Evolutionary conservation across 2,113 vertebrate genomes (phyloP).

Genomic region (Tychaedon coryphoeus): DNA sequence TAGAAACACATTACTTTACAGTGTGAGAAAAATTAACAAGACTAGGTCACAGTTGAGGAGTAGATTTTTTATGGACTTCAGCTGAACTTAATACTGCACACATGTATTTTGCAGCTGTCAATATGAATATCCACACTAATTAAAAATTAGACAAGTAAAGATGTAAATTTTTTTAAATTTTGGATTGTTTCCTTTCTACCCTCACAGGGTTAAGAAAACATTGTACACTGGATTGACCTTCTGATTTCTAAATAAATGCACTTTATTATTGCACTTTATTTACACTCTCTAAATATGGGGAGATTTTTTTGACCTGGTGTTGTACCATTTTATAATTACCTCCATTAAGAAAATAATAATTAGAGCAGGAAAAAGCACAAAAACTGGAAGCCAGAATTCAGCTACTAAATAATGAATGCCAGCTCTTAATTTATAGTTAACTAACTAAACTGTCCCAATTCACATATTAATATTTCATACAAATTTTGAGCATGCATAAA

Average conservation of each 20-base stretch:
- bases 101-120: background rate
- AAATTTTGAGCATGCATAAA: slow-evolving; percentile 15
- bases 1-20: background rate
- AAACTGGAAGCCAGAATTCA: background rate
- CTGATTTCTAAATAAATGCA: background rate
- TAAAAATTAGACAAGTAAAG: background rate
- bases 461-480: slow-evolving; percentile 37
- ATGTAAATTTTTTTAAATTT: background rate
- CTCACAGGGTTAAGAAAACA: background rate
- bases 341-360: slow-evolving; percentile 5
- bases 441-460: slow-evolving; percentile 27
- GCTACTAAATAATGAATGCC: slow-evolving; percentile 43
- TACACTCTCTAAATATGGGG: background rate
- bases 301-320: background rate
- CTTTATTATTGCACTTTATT: background rate
- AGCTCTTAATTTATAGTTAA: slow-evolving; percentile 47
- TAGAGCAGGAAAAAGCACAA: background rate
- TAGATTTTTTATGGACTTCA: background rate
- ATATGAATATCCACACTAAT: background rate
- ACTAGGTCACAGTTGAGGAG: background rate
- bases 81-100: background rate
- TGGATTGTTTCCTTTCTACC: background rate
- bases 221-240: background rate
- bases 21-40: background rate
- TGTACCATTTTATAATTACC: background rate